phyloP scores from a whole-genome alignment of 2,113 vertebrate species.

The Progne subis region DNA sequence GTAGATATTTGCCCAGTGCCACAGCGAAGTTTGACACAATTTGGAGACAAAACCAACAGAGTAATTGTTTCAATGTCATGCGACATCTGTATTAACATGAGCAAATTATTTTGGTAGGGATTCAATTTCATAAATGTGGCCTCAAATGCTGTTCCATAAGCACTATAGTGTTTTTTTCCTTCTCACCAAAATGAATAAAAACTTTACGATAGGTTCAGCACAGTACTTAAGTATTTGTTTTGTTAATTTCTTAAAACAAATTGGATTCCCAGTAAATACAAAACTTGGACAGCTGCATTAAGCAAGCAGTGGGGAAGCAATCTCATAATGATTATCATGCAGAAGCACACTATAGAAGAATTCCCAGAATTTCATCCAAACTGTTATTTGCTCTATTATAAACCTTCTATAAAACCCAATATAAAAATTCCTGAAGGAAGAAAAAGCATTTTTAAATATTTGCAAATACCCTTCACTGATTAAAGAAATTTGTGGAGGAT shows the following conservation, averaged over 20 bases:
- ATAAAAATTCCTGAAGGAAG: conserved; percentile 79
- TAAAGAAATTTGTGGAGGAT: conserved; percentile 66
- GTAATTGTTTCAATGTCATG: not conserved
- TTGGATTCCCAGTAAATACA: conserved; percentile 77
- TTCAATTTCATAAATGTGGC: conserved; percentile 73
- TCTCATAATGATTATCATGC: conserved; percentile 74
- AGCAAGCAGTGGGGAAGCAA: conserved; percentile 77
- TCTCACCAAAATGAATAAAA: conserved; percentile 75
- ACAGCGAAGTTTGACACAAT: not conserved
- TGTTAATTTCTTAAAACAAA: conserved; percentile 83
- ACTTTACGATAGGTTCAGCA: conserved; percentile 69
- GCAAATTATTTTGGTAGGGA: conserved; percentile 66
- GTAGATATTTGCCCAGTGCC: not conserved
- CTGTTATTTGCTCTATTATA: conserved; percentile 79
- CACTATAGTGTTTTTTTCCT: conserved; percentile 26
- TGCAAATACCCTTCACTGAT: conserved; percentile 69
- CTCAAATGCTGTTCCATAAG: conserved; percentile 64
- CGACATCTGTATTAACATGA: conserved; percentile 12
- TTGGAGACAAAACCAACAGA: not conserved
- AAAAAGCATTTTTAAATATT: conserved; percentile 70
- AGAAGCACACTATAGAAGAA: conserved; percentile 66
- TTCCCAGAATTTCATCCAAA: conserved; percentile 79
- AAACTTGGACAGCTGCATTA: conserved; percentile 76
- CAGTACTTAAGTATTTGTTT: conserved; percentile 76
- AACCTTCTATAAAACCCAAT: conserved; percentile 75